Base-by-base conservation (phyloP, 2,797 vertebrate species). In the Danio choprae region DNA sequence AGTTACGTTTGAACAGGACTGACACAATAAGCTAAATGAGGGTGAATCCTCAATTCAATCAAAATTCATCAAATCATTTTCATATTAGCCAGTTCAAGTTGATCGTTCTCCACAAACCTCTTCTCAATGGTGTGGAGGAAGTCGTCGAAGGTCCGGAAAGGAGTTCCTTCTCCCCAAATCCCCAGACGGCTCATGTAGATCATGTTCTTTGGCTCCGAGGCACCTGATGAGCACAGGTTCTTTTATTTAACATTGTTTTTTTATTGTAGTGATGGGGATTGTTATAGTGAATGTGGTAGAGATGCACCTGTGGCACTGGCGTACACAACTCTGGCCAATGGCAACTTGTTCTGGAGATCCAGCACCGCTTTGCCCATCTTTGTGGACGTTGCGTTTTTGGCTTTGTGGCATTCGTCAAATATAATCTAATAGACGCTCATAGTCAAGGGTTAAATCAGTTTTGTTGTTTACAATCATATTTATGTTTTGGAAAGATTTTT, bases 201-300 rank as follows among this genome's bases (percentile, higher is more conserved):
- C 98, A 99, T 99, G 93, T 99, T 99, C 91, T 98, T 98, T 92
- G 98, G 98, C 93, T 99, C 98, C 5, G 98, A 99, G 88, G 98
- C 98, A 92, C 98, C 98, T 99, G 29, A 58, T 29, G 5, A 55
- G 81, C 29, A 0, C 1, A 43, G 0, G 1, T 9, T 48, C 12
- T 6, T 16, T 67, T 1, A 56, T 4, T 2, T 5, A 29, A 29
- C 29, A 29, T 29, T 29, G 29, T 29, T 29, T 29, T n/a, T 29
- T 29, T 29, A 29, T 29, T 29, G 29, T 29, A 29, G 29, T 29
- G 29, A 29, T 29, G 29, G 29, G 29, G 29, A 29, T 29, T 46
- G 2, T 46, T 7, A 46, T 2, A 7, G 7, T 7, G 44, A 46
- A 12, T 46, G 44, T 46, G 44, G 8, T 15, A 11, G 53, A 51